phyloP scores from a whole-genome alignment of 2,797 vertebrate genomes.

The Cryptoblepharus egeriae region DNA sequence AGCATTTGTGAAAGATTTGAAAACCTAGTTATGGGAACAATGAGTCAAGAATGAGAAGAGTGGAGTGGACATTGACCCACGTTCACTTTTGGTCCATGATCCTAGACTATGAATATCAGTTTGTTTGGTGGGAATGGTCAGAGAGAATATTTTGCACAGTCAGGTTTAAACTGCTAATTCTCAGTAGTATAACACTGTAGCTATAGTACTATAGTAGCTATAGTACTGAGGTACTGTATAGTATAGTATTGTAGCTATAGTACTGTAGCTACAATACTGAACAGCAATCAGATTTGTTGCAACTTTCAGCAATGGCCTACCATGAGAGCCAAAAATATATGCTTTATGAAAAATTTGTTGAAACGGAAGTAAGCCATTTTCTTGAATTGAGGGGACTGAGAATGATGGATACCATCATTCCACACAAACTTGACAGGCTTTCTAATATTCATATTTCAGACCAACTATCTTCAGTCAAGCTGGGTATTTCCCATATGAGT shows the following conservation, averaged over 20 bases:
- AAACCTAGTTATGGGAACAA: neutral
- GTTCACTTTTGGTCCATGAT: neutral
- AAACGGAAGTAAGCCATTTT: neutral
- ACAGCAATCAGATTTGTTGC: accelerated
- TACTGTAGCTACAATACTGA: neutral
- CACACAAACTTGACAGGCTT: neutral
- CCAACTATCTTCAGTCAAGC: neutral
- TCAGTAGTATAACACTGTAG: neutral
- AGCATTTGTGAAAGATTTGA: neutral
- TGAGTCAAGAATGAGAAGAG: neutral
- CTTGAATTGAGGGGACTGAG: neutral
- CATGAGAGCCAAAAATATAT: neutral
- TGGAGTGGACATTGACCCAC: neutral
- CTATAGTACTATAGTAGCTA: neutral
- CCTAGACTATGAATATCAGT: neutral
- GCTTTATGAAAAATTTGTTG: neutral
- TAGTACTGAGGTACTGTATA: neutral
- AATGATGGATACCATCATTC: neutral
- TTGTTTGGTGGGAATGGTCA: neutral
- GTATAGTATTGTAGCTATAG: neutral
- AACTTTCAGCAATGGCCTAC: neutral
- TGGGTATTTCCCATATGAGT: neutral
- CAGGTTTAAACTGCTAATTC: neutral
- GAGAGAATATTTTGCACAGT: neutral
- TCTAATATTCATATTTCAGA: neutral